These are phyloP conservation scores for Xenopus petersii DNA, from an alignment of 2,797 vertebrate species.

Conservation along the genomic window DNA sequence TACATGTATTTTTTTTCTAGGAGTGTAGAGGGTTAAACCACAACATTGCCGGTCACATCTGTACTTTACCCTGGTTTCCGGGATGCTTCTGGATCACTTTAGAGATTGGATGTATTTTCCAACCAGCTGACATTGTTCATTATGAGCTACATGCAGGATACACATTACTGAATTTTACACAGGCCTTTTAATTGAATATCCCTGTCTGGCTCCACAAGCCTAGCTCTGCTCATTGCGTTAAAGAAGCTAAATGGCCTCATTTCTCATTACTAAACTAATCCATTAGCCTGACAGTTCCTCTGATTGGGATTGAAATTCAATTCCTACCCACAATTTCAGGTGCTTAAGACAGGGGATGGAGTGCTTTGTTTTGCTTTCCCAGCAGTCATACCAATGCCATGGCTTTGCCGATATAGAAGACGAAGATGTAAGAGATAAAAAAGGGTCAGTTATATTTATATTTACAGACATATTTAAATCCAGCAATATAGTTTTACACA, in stretches of 20 bases:
- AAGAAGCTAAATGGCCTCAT: slow-evolving; percentile 44
- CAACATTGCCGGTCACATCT: slow-evolving; percentile 15
- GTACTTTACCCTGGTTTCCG: slow-evolving; percentile 15
- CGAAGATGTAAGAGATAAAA: too few species aligned
- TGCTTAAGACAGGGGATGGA: slow-evolving; percentile 40
- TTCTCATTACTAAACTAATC: slow-evolving; percentile 47
- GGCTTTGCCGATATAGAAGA: slow-evolving; percentile 15
- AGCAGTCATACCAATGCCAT: slow-evolving; percentile 16
- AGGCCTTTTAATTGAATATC: slow-evolving; percentile 46
- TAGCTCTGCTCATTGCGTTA: slow-evolving; percentile 34
- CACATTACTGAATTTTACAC: slow-evolving; percentile 48
- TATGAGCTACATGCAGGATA: slow-evolving; percentile 39
- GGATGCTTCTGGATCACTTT: slow-evolving; percentile 27
- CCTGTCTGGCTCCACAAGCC: slow-evolving; percentile 43
- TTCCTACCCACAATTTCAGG: slow-evolving; percentile 43
- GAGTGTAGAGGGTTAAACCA: background rate
- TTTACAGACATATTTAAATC: too few species aligned
- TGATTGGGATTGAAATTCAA: slow-evolving; percentile 47
- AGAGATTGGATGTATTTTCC: slow-evolving; percentile 38
- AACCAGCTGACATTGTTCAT: slow-evolving; percentile 45
- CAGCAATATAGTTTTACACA: too few species aligned
- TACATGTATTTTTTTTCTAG: background rate
- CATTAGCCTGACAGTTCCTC: slow-evolving; percentile 44
- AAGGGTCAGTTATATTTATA: too few species aligned
- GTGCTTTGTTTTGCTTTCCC: slow-evolving; percentile 42